These are phyloP conservation scores for Acheta domesticus DNA, from an alignment of 2,888 invertebrate genomes.

Conservation along the genomic window DNA sequence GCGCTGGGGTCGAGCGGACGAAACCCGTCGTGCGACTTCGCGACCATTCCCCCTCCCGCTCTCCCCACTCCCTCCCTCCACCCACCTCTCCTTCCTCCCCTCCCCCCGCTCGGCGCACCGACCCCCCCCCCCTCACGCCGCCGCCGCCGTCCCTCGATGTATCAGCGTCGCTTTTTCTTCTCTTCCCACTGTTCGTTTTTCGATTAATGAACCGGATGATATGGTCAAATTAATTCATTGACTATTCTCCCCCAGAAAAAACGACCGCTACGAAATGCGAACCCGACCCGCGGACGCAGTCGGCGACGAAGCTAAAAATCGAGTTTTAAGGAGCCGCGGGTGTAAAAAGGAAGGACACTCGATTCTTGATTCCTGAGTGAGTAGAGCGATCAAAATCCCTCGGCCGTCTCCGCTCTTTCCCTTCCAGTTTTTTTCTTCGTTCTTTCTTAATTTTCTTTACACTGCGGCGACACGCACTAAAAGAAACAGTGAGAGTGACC, in stretches of 20 bases:
- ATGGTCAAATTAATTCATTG: conserved; percentile 18
- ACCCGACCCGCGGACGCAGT: not conserved
- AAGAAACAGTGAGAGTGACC: conserved; percentile 11
- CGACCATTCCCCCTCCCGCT: not conserved
- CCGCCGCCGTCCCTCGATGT: not conserved
- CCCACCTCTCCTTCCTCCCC: not conserved
- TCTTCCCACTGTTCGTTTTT: not conserved
- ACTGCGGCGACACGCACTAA: not conserved
- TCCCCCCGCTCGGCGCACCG: not conserved
- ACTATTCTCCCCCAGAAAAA: not conserved
- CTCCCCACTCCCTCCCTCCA: not conserved
- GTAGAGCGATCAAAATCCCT: conserved; percentile 6
- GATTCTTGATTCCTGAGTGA: not conserved
- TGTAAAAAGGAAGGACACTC: not conserved
- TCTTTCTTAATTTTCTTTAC: not conserved
- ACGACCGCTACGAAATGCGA: not conserved
- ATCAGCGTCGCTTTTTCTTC: not conserved
- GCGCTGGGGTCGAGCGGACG: not conserved
- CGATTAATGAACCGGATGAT: conserved; percentile 10
- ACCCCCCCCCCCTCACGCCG: not conserved
- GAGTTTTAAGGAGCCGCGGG: not conserved
- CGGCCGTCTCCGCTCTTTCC: not conserved
- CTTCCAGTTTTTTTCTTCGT: not conserved
- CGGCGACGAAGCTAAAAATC: not conserved
- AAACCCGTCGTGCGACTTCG: not conserved